Conservation (phyloP, 2,888 invertebrate genomes). For the Drosophila melanosoma region DNA sequence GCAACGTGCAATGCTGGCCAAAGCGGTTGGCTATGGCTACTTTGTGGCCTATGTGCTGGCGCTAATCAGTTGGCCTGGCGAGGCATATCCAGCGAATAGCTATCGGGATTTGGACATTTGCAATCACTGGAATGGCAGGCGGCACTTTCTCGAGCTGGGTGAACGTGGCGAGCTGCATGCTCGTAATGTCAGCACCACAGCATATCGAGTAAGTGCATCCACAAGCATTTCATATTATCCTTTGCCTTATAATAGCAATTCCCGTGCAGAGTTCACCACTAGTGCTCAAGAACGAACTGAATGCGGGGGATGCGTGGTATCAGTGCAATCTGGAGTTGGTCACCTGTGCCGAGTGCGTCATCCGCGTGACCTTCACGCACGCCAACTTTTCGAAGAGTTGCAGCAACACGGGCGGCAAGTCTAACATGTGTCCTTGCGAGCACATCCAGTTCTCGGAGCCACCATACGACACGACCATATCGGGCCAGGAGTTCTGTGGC, state of each 20-base stretch:
- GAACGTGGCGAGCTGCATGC: slow-evolving; percentile 84
- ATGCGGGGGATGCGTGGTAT: slow-evolving; percentile 83
- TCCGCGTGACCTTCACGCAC: slow-evolving; percentile 83
- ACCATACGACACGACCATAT: slow-evolving; percentile 87
- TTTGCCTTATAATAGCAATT: not conserved
- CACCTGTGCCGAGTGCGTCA: slow-evolving; percentile 89
- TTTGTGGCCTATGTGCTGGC: slow-evolving; percentile 57
- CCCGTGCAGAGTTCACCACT: slow-evolving; percentile 58
- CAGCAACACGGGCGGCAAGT: slow-evolving; percentile 77
- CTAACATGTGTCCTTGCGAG: slow-evolving; percentile 86
- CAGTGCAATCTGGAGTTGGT: slow-evolving; percentile 89
- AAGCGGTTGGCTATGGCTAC: slow-evolving; percentile 61
- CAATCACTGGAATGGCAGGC: slow-evolving; percentile 85
- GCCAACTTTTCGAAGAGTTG: slow-evolving; percentile 84
- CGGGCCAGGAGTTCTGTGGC: slow-evolving; percentile 88
- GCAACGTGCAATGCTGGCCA: slow-evolving; percentile 50
- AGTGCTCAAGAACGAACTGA: slow-evolving; percentile 68
- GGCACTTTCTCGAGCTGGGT: slow-evolving; percentile 85
- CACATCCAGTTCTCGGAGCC: slow-evolving; percentile 89
- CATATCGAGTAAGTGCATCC: slow-evolving; percentile 81
- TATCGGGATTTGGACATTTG: slow-evolving; percentile 84
- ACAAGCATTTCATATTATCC: not conserved
- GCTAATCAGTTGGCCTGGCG: slow-evolving; percentile 52
- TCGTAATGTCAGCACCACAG: slow-evolving; percentile 83
- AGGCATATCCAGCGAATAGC: slow-evolving; percentile 79